Evolutionary conservation across 2,888 invertebrate species (phyloP), one percentile per base, ranked within the genome.

Genomic region (Drosophila falleni): DNA sequence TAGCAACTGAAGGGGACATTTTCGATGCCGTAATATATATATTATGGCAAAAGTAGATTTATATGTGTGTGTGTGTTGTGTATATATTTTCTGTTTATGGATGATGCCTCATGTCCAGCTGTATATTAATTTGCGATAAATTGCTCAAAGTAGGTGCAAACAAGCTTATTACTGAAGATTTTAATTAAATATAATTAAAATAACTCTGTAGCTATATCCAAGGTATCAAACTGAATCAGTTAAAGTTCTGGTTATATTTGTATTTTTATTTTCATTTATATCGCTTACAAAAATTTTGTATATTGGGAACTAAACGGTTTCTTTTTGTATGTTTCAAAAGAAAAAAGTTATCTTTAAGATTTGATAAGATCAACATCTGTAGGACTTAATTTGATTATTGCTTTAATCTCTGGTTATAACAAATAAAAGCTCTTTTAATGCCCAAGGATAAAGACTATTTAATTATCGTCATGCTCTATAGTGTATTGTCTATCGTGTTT

Each of bases 361-460:
- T 19, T 2, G 2, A 19, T 19, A 19, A 19, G 19, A 19, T 19
- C 19, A 19, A 19, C 1, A 19, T 19, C 19, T 19, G 2, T 19
- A 19, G 19, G 19, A 19, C 19, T 19, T 19, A 1, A 19, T 19
- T 19, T 19, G 19, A 19, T 19, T 19, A 19, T 2, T 1, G 1
- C 19, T 19, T 19, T 19, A 19, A 19, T 19, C 19, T 19, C 19
- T 19, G 19, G 2, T 35, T 13, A 11, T 33, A 44, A 6, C 26
- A 33, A 33, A 33, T 13, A 44, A 44, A 26, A 0, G 5, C 13
- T 5, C n/a, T 37, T 13, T 5, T 37, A 37, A 6, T 29, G 29
- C n/a, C n/a, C 9, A 23, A 23, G 23, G 23, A 23, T 23, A 23
- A 4, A 59, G 69, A n/a, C 66, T 55, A 77, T 66, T 55, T 6